A percentile compares a stretch with the other conserved stretches of the same genome.
These are phyloP conservation scores for Drosophila koepferae DNA, from an alignment of 2,888 invertebrate species.

Conservation along the genomic window DNA sequence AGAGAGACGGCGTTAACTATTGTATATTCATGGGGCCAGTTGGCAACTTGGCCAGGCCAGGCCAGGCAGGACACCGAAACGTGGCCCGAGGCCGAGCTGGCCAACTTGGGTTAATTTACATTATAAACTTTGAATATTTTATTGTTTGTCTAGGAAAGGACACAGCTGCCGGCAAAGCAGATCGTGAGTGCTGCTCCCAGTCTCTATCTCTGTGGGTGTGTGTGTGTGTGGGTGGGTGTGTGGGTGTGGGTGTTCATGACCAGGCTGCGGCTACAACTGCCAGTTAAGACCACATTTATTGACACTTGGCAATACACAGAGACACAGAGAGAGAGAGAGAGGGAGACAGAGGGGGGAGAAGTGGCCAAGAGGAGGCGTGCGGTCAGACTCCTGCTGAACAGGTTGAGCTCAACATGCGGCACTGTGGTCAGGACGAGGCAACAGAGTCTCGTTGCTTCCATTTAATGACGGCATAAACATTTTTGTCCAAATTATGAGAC, in stretches of 20 bases:
- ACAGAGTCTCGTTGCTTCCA: conserved; percentile 33
- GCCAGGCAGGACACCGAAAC: conserved; percentile 47
- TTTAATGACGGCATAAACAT: conserved; percentile 73
- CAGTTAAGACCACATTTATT: conserved; percentile 52
- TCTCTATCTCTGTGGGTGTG: not conserved
- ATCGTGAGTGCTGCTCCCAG: conserved; percentile 21
- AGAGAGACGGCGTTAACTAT: conserved; percentile 38
- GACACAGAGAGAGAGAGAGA: too few species aligned
- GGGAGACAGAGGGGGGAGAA: too few species aligned
- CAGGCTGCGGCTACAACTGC: conserved; percentile 32
- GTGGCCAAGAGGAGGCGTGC: not conserved
- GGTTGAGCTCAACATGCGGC: conserved; percentile 11
- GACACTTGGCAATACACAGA: conserved; percentile 48
- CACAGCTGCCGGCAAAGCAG: conserved; percentile 56
- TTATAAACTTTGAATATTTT: conserved; percentile 80
- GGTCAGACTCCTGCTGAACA: conserved; percentile 1
- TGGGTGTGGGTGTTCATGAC: conserved; percentile 2
- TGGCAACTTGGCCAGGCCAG: conserved; percentile 25
- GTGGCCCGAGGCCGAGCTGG: conserved; percentile 58
- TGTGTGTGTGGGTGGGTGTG: not conserved
- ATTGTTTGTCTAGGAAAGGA: conserved; percentile 75
- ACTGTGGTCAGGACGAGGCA: conserved; percentile 7
- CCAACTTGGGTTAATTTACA: conserved; percentile 80
- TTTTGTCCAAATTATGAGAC: conserved; percentile 69
- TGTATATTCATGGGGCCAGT: conserved; percentile 72